Base-by-base conservation (phyloP, 1,140 invertebrate genomes). In the Drosophila ercepeae region DNA sequence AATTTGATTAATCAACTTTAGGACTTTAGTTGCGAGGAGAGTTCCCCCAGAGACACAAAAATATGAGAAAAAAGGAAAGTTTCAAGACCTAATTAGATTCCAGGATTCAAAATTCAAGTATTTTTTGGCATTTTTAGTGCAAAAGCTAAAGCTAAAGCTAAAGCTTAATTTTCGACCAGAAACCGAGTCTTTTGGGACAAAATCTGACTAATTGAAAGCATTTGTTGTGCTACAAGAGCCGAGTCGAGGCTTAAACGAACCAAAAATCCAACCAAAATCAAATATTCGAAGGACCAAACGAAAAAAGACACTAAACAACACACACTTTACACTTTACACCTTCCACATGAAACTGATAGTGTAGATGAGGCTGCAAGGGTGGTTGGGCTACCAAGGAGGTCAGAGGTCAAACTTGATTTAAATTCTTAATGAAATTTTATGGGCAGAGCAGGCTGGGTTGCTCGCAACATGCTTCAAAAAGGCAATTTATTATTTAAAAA, bases 401-500 rank as follows among this genome's bases (percentile, higher is more conserved):
- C 52, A 50, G 39, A 53, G 64, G 61, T 58, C 46, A 70, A 71
- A 79, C 76, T 70, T 63, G 55, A 79, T 79, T 78, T 79, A 74
- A 78, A 78, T 78, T 73, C 75, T 59, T 78, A 75, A 78, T 75
- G 63, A 79, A 61, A 75, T 78, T 68, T 57, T 51, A 68, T 68
- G 53, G 53, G 46, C 50, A 46, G 36, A 48, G 25, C 18, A 39
- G 29, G 25, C 14, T 34, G 36, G 44, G 19, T 1, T 3, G 44
- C n/a, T 19, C 13, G 23, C 23, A 27, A 60, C 51, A 73, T 65
- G 75, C 76, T 63, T 74, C 75, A 58, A 32, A 32, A 78, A 78
- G 67, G 69, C 61, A 78, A 78, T 78, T 78, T 68, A 78, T 78
- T 78, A 78, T 78, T 78, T 78, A 78, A 77, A 77, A 77, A 72